phyloP scores from a whole-genome alignment of 2,797 vertebrate genomes.

The Acrossocheilus wenchowensis region DNA sequence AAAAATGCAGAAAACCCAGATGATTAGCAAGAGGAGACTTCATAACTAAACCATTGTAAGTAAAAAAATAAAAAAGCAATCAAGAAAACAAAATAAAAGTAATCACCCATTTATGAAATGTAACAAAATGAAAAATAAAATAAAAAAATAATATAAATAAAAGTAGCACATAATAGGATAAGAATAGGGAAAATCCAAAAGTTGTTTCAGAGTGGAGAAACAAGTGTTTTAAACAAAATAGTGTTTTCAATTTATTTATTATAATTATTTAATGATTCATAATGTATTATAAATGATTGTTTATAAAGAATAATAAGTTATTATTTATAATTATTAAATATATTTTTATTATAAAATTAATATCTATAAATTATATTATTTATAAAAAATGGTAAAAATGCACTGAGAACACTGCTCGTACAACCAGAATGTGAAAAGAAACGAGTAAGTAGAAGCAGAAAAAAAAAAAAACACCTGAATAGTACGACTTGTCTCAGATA shows the following conservation, averaged over 20 bases:
- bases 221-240: neutral
- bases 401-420: neutral
- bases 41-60: neutral
- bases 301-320: neutral
- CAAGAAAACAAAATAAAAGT: too few relatives aligned
- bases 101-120: neutral
- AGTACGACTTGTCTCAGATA: neutral
- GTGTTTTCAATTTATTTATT: neutral
- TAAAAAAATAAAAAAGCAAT: neutral
- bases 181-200: neutral
- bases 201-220: neutral
- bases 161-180: neutral
- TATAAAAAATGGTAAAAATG: neutral
- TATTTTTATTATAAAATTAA: neutral
- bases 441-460: neutral
- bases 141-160: neutral
- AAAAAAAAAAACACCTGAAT: neutral
- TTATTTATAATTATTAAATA: neutral
- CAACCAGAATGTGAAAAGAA: neutral
- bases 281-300: neutral
- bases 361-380: neutral
- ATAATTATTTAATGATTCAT: neutral
- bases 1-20: neutral
- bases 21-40: neutral
- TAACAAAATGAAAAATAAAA: neutral